Evolutionary conservation across 1,140 invertebrate species (phyloP).

Genomic region (Caerostris darwini): DNA sequence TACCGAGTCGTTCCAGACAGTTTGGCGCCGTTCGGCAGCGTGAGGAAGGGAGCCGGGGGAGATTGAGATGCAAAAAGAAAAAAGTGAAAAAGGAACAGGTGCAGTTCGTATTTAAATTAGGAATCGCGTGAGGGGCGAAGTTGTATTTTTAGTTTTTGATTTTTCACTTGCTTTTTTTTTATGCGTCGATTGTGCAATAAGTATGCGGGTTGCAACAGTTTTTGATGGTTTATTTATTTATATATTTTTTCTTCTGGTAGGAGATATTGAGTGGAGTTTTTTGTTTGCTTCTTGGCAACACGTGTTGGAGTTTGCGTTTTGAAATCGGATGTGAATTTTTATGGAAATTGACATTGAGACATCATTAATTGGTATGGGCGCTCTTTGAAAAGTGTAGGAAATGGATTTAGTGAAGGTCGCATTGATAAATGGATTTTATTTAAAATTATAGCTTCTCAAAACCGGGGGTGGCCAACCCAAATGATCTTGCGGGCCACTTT

Average conservation of each 20-base stretch:
- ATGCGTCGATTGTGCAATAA: background rate
- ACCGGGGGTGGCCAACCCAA: too few species aligned
- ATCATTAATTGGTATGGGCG: background rate
- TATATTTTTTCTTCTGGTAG: background rate
- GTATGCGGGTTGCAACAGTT: background rate
- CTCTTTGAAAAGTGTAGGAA: too few species aligned
- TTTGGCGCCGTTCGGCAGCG: slow-evolving; percentile 19
- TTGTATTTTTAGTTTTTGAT: slow-evolving; percentile 10
- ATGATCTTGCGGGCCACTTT: too few species aligned
- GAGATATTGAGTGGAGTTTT: background rate
- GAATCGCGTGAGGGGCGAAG: slow-evolving; percentile 5
- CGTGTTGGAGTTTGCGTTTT: background rate
- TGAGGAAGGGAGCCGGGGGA: background rate
- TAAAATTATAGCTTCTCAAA: too few species aligned
- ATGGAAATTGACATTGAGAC: background rate
- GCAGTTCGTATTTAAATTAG: slow-evolving; percentile 37
- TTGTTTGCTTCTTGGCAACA: background rate
- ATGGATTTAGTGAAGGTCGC: too few species aligned
- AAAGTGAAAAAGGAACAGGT: background rate
- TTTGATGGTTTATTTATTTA: background rate
- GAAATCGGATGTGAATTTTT: background rate
- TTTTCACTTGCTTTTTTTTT: background rate
- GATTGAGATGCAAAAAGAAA: too few species aligned
- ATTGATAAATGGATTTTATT: too few species aligned
- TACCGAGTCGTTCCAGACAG: slow-evolving; percentile 49